Percentiles rank a stretch among this genome's conserved stretches.
These are phyloP conservation scores for Poecilia gillii DNA, from an alignment of 2,797 vertebrate species.

Conservation along the genomic window DNA sequence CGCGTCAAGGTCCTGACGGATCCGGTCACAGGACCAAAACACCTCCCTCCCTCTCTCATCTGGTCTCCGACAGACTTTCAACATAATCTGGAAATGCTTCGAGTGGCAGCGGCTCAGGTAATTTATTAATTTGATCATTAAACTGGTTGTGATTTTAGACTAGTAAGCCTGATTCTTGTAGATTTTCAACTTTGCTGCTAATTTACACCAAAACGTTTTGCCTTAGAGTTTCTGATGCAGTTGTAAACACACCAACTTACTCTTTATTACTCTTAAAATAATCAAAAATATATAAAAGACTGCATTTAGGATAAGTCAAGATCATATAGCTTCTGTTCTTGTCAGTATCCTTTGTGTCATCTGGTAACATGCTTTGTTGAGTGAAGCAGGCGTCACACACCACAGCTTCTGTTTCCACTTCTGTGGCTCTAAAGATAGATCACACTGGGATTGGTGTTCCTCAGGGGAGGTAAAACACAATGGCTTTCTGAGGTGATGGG, in stretches of 20 bases:
- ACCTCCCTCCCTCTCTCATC: slow-evolving; percentile 3
- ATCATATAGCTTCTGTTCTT: background rate
- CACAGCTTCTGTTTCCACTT: slow-evolving; percentile 50
- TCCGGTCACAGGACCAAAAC: slow-evolving; percentile 25
- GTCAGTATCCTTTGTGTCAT: slow-evolving; percentile 11
- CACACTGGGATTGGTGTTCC: slow-evolving; percentile 49
- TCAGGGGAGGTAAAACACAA: slow-evolving; percentile 66
- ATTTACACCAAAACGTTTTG: background rate
- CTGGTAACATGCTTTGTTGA: slow-evolving; percentile 23
- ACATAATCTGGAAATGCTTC: slow-evolving; percentile 35
- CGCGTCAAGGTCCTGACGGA: background rate
- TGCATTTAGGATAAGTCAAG: background rate
- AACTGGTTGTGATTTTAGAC: slow-evolving; percentile 1
- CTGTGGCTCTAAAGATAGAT: slow-evolving; percentile 65
- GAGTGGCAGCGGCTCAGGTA: slow-evolving; percentile 47
- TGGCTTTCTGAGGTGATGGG: slow-evolving; percentile 52
- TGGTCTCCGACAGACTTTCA: slow-evolving; percentile 1
- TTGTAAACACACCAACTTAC: background rate
- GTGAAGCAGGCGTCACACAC: background rate
- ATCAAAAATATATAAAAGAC: background rate
- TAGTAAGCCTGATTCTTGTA: background rate
- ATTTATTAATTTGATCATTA: background rate
- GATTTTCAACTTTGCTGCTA: slow-evolving; percentile 12
- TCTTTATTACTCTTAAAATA: background rate
- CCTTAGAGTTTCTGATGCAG: background rate